A percentile compares a stretch with the other conserved stretches of the same genome.
phyloP scores from a whole-genome alignment of 2,113 vertebrate genomes.

The Percina caprodes region DNA sequence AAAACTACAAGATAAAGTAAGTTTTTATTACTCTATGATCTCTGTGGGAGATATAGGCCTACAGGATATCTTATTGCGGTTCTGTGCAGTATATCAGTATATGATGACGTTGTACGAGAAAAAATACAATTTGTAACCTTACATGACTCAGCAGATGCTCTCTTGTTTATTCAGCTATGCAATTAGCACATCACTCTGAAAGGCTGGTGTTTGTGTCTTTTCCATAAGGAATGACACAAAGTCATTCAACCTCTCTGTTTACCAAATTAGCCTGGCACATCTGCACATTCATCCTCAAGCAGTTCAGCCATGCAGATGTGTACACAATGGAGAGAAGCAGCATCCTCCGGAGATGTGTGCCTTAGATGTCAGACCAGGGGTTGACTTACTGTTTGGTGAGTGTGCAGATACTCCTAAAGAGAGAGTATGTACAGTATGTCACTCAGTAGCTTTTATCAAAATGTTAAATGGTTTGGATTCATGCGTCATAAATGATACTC shows the following conservation, averaged over 20 bases:
- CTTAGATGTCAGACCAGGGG: conserved; percentile 46
- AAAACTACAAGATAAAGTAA: not conserved
- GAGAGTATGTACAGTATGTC: conserved; percentile 20
- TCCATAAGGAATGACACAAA: conserved; percentile 1
- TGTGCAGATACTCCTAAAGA: conserved; percentile 17
- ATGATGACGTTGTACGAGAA: conserved; percentile 1
- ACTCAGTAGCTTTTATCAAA: conserved; percentile 45
- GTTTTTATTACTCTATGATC: conserved; percentile 23
- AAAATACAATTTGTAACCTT: conserved; percentile 11
- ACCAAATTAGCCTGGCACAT: conserved; percentile 30
- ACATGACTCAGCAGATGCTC: conserved; percentile 1
- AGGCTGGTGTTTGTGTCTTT: conserved; percentile 1
- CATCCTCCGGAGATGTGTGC: conserved; percentile 66
- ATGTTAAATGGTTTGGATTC: conserved; percentile 38
- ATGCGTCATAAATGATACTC: conserved; percentile 25
- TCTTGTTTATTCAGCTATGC: conserved; percentile 13
- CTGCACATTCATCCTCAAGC: conserved; percentile 2
- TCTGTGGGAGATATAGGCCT: conserved; percentile 1
- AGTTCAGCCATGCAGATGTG: conserved; percentile 22
- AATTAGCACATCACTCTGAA: conserved; percentile 11
- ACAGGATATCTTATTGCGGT: conserved; percentile 6
- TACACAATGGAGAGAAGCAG: conserved; percentile 45
- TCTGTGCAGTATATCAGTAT: not conserved
- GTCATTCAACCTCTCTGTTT: conserved; percentile 16
- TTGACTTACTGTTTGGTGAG: conserved; percentile 29